phyloP scores from a whole-genome alignment of 2,797 vertebrate species.

The Scolopax rusticola region DNA sequence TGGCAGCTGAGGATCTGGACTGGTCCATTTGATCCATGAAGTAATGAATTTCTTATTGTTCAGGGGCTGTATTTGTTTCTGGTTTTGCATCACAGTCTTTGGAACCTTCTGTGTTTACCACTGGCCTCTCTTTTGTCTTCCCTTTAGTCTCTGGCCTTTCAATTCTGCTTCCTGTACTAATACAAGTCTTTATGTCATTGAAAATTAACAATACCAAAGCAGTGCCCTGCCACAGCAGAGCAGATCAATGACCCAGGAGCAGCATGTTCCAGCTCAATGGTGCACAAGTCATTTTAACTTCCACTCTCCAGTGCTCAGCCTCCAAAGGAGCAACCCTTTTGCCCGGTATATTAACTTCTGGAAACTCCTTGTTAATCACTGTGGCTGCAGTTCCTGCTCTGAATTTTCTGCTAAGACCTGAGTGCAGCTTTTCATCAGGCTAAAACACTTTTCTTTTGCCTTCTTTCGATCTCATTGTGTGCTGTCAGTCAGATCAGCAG shows the following conservation, averaged over 20 bases:
- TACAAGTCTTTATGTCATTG: conserved; percentile 45
- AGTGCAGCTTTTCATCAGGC: conserved; percentile 55
- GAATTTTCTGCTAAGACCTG: conserved; percentile 33
- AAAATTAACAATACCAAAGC: conserved; percentile 59
- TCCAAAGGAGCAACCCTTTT: conserved; percentile 66
- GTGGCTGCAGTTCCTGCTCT: conserved; percentile 6
- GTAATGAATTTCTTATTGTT: conserved; percentile 49
- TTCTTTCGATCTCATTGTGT: neutral
- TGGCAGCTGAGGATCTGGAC: neutral
- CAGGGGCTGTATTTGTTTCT: conserved; percentile 18
- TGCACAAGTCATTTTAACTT: conserved; percentile 71
- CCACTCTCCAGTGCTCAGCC: conserved; percentile 33
- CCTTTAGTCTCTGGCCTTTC: neutral
- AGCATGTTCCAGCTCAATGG: conserved; percentile 70
- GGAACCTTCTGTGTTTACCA: neutral
- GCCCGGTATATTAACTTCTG: conserved; percentile 29
- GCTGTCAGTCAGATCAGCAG: conserved; percentile 54
- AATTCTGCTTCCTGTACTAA: conserved; percentile 15
- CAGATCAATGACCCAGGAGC: conserved; percentile 71
- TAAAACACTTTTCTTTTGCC: neutral
- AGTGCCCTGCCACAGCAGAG: conserved; percentile 35
- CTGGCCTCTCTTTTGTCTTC: conserved; percentile 45
- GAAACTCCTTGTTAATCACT: conserved; percentile 74
- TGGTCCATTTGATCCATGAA: conserved; percentile 21
- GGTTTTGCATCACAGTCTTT: conserved; percentile 32